These are phyloP conservation scores for Ips typographus DNA, from an alignment of 1,140 invertebrate species.

Conservation along the genomic window DNA sequence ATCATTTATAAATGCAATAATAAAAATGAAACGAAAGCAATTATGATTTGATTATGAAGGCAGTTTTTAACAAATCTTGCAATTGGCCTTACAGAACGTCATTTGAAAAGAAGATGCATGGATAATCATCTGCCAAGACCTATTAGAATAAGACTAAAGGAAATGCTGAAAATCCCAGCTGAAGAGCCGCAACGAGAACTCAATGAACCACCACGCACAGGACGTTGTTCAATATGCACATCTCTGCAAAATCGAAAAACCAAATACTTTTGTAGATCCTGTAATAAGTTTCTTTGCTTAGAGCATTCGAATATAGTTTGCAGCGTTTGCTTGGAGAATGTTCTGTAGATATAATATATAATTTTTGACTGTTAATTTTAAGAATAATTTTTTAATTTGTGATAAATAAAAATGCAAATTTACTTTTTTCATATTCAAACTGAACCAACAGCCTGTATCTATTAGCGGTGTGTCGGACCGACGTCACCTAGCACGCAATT, in stretches of 20 bases:
- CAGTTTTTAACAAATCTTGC: not conserved
- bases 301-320: slow-evolving; percentile 2
- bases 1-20: slow-evolving; percentile 12
- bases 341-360: not conserved
- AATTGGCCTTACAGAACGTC: not conserved
- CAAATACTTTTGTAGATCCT: slow-evolving; percentile 13
- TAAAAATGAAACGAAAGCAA: not conserved
- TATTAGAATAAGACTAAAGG: slow-evolving; percentile 19
- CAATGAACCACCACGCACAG: slow-evolving; percentile 19
- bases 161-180: not conserved
- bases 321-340: not conserved
- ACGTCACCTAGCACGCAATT: too few species aligned
- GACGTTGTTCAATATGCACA: not conserved
- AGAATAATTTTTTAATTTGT: too few species aligned
- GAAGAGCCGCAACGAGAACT: slow-evolving; percentile 16
- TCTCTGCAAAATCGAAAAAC: slow-evolving; percentile 15
- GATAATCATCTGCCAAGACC: not conserved
- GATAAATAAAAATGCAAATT: too few species aligned
- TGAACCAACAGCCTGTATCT: too few species aligned
- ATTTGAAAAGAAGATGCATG: not conserved
- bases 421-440: too few species aligned
- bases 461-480: too few species aligned
- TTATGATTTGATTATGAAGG: too few species aligned
- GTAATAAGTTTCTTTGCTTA: slow-evolving; percentile 22
- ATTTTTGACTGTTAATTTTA: too few species aligned